These are phyloP conservation scores for Petrolisthes cinctipes DNA, from an alignment of 2,888 invertebrate genomes.

Conservation along the genomic window DNA sequence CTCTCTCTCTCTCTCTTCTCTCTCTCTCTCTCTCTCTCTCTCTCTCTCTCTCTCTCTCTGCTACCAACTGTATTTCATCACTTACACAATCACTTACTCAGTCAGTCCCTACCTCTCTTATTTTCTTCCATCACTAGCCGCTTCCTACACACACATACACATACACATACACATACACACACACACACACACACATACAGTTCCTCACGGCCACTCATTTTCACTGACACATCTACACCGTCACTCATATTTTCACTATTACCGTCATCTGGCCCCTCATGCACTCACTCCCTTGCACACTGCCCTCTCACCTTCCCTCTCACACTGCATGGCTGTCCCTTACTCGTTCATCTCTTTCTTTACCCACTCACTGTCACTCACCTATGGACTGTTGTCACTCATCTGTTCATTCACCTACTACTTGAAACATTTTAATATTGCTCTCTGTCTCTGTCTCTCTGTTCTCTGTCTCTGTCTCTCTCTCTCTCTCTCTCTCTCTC, in stretches of 20 bases:
- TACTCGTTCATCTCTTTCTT: not conserved
- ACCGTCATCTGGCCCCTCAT: not conserved
- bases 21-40: constrained; percentile 2
- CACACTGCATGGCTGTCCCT: not conserved
- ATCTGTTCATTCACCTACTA: not conserved
- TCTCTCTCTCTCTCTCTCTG: not conserved
- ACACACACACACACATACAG: too few species aligned
- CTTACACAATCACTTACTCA: too few species aligned
- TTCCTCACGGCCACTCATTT: too few species aligned
- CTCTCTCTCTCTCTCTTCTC: not conserved
- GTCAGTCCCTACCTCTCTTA: too few species aligned
- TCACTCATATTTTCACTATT: not conserved
- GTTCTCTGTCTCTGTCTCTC: not conserved
- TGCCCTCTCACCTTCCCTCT: not conserved
- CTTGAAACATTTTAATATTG: not conserved
- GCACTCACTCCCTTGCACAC: not conserved
- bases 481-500: not conserved
- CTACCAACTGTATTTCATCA: not conserved
- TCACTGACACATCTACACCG: too few species aligned
- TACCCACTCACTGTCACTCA: not conserved
- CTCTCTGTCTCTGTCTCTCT: not conserved
- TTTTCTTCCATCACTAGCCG: too few species aligned
- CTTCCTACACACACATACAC: too few species aligned
- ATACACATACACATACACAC: too few species aligned
- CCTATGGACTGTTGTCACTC: not conserved